Conservation (phyloP, 2,888 invertebrate genomes). For the Aleiodes alternator region DNA sequence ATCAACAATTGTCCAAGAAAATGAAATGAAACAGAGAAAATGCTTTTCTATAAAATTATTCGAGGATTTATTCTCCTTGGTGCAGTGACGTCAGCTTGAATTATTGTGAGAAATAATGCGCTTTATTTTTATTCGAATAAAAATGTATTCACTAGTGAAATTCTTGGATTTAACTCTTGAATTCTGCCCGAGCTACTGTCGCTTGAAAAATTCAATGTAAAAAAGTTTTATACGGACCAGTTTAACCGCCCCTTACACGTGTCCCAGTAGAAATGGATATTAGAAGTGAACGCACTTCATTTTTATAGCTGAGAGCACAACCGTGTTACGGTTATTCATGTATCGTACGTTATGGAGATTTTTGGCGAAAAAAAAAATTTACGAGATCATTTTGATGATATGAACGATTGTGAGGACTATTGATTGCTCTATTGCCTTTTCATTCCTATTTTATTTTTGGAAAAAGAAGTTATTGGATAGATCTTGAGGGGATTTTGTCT, state of each 20-base stretch:
- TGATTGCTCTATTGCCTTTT: no score
- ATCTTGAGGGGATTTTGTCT: no score
- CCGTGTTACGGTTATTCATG: slow-evolving; percentile 46
- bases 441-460: no score
- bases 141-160: slow-evolving; percentile 4
- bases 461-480: no score
- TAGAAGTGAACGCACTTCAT: slow-evolving; percentile 68
- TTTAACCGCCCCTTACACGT: slow-evolving; percentile 50
- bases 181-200: slow-evolving; percentile 29
- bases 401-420: no score
- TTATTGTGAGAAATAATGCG: not conserved
- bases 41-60: not conserved
- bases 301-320: slow-evolving; percentile 63
- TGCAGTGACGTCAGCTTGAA: not conserved
- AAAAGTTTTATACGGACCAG: slow-evolving; percentile 62
- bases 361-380: no score
- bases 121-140: slow-evolving; percentile 1
- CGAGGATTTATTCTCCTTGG: not conserved
- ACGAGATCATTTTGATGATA: no score
- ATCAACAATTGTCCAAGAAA: not conserved
- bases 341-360: not conserved
- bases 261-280: slow-evolving; percentile 59
- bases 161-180: not conserved
- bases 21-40: slow-evolving; percentile 4
- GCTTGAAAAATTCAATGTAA: slow-evolving; percentile 66